These are phyloP conservation scores for Zoanthus solanderi DNA, from an alignment of 92 coral and sea anemone species.

Conservation along the genomic window DNA sequence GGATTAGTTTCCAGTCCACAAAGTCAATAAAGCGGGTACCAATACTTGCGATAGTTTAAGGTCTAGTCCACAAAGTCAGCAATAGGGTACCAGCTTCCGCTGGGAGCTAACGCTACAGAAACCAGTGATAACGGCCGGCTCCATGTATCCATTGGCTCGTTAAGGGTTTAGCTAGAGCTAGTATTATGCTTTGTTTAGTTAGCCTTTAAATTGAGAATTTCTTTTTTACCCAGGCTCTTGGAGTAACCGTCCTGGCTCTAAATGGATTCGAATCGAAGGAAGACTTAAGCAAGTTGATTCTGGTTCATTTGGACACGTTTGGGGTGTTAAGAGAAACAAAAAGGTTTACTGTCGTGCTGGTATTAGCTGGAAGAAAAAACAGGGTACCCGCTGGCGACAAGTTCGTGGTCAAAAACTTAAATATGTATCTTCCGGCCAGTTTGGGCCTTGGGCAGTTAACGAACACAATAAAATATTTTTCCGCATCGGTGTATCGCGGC, in stretches of 20 bases:
- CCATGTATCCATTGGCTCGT: too few relatives aligned
- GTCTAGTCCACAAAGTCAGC: too few relatives aligned
- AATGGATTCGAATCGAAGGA: slow-evolving; percentile 27
- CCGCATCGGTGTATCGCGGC: neutral
- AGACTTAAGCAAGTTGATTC: slow-evolving; percentile 56
- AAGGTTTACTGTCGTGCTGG: slow-evolving; percentile 51
- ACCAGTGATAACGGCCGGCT: too few relatives aligned
- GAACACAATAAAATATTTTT: neutral
- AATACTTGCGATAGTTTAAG: too few relatives aligned
- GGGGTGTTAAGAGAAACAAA: slow-evolving; percentile 36
- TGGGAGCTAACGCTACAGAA: too few relatives aligned
- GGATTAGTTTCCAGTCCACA: too few relatives aligned
- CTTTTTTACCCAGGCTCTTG: neutral
- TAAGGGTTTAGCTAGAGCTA: too few relatives aligned
- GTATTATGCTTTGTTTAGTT: too few relatives aligned
- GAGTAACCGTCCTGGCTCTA: slow-evolving; percentile 29
- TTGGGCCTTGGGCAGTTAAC: neutral
- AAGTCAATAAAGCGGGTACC: too few relatives aligned
- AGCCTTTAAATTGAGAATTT: too few relatives aligned
- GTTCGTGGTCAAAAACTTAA: neutral
- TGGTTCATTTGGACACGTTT: slow-evolving; percentile 49
- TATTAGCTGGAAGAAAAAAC: neutral
- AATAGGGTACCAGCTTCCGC: too few relatives aligned
- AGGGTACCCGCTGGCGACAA: neutral
- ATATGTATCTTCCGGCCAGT: neutral